Base-by-base conservation (phyloP, 2,888 invertebrate genomes). In the Hybos culiciformis region DNA sequence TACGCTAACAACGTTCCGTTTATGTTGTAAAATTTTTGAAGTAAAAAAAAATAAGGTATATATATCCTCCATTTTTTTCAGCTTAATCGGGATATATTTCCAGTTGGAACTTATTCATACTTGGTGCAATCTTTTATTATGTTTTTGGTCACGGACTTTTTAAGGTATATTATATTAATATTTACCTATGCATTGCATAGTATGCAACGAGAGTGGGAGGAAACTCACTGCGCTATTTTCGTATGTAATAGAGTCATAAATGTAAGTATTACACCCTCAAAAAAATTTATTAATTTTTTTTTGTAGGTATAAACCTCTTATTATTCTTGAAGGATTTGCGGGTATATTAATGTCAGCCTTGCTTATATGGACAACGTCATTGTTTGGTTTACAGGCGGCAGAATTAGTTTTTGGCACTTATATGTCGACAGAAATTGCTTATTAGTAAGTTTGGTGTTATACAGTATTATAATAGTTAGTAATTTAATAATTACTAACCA, bases 341-440 rank as follows among this genome's bases (percentile, higher is more conserved):
- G 90, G 88, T 14, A 74, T 83, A 23, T 65, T 73, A 21, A 78
- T 90, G 19, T 93, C 83, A 74, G 66, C 75, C 12, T 72, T 88
- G 58, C 67, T 94, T 20, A 68, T 87, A 44, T 82, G 86, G 77
- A 84, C 85, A 1, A 70, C 72, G 42, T 79, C 78, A 37, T 64
- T 92, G 50, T 58, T 72, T 48, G 76, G 77, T 55, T 70, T 92
- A 58, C 84, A 88, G 68, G 73, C 70, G 41, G 63, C 76, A 39
- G 73, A 84, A 69, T 71, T 78, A 38, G 69, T 77, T 51, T 91
- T 84, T 61, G 93, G 93, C 3, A 71, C 86, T 6, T 88, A 86
- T 57, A 77, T 83, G 65, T 87, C 93, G 0, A 78, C 88, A 4
- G 93, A 93, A 67, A 83, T 94, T 7, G 93, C 93, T 0, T 94